Conservation (phyloP, 2,797 vertebrate genomes). For the Urophycis tenuis region DNA sequence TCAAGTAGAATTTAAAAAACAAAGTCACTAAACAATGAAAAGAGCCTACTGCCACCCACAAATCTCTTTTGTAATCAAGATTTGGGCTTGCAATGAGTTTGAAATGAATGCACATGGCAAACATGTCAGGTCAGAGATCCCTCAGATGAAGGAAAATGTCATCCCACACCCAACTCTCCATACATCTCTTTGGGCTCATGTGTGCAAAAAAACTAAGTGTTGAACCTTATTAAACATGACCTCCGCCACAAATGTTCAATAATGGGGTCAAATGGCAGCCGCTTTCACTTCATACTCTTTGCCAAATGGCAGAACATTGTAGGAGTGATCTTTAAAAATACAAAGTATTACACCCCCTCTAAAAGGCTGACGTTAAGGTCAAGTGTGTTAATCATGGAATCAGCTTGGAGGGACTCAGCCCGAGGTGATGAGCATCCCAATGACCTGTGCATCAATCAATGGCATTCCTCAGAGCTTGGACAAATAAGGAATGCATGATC, state of each 20-base stretch:
- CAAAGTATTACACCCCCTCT: conserved; percentile 53
- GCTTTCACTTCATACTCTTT: conserved; percentile 46
- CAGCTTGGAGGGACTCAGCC: conserved; percentile 36
- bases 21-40: neutral
- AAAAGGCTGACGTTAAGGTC: conserved; percentile 65
- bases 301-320: conserved; percentile 52
- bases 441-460: conserved; percentile 35
- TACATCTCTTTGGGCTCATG: neutral
- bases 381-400: conserved; percentile 53
- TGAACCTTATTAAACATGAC: conserved; percentile 35
- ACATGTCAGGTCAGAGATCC: conserved; percentile 1
- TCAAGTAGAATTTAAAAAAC: neutral
- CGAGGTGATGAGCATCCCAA: conserved; percentile 19
- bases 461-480: conserved; percentile 37
- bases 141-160: conserved; percentile 10
- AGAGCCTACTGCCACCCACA: neutral
- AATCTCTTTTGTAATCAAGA: conserved; percentile 5
- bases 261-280: conserved; percentile 44
- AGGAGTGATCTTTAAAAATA: conserved; percentile 61
- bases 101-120: neutral
- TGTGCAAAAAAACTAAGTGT: neutral
- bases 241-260: conserved; percentile 47
- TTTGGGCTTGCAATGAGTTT: neutral
- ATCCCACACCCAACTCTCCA: conserved; percentile 8
- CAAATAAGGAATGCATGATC: conserved; percentile 27